Base-by-base conservation (phyloP, 2,888 invertebrate species). In the Eurytoma adleriae region DNA sequence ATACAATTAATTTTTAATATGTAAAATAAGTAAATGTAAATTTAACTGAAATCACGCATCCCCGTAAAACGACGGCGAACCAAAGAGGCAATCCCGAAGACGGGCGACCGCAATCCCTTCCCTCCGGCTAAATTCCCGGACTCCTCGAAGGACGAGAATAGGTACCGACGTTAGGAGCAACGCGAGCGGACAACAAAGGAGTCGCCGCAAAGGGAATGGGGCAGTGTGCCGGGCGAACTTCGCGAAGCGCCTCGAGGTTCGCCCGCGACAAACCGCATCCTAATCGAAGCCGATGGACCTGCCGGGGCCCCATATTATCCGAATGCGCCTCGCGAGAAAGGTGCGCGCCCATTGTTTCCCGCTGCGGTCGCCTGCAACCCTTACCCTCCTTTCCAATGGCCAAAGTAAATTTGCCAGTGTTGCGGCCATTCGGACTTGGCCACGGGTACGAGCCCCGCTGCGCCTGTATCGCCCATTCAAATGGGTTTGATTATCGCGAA, bases 271-370 rank as follows among this genome's bases (percentile, higher is more conserved):
- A 77, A 68, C 76, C 80, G 67, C 59, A 67, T 78, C 24, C 54
- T 72, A 61, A 78, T 78, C 67, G 72, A 78, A 78, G 54, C 16
- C 66, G 72, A 72, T 78, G 67, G 66, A 72, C 71, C 40, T 66
- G 27, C 40, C 40, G 57, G 1, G 10, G 24, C 5, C 16, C 30
- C 56, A 77, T 69, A 70, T 71, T 70, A 52, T 70, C 27, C 59
- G 40, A 71, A 57, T 78, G 64, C 66, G 62, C 4, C 14, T 1
- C 16, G 16, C n/a, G 20, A 16, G 76, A 12, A 52, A 30, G 30
- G 75, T 10, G 67, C 27, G 48, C 57, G 27, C 14, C 16, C 48
- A 76, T 69, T 76, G 69, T 75, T 75, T 70, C 18, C 12, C 24
- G n/a, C 14, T 20, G 59, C 54, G 14, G 18, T 57, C 10, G 12